Conservation (phyloP, 2,888 invertebrate species). For the Phrixothrix hirtus region DNA sequence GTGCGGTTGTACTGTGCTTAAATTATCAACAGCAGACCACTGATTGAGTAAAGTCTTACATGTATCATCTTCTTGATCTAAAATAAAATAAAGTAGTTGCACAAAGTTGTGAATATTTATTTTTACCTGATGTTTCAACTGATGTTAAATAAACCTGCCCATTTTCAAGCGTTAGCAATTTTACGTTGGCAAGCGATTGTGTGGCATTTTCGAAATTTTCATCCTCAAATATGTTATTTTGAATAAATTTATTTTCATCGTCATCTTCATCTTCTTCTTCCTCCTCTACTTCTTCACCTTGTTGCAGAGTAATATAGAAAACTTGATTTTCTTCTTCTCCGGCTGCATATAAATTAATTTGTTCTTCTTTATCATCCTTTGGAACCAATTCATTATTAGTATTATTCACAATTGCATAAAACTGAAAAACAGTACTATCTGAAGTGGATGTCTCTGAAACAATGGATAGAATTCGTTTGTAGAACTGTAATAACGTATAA, state of each 20-base stretch:
- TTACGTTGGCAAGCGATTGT: constrained; percentile 29
- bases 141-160: constrained; percentile 39
- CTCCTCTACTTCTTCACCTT: constrained; percentile 42
- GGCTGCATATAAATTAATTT: constrained; percentile 20
- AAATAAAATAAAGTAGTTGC: neutral
- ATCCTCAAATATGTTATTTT: constrained; percentile 11
- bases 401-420: constrained; percentile 40
- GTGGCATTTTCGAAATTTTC: constrained; percentile 1
- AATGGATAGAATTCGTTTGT: too few species aligned
- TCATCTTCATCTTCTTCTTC: constrained; percentile 46
- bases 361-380: constrained; percentile 10
- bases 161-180: constrained; percentile 38
- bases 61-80: neutral
- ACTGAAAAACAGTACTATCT: constrained; percentile 38
- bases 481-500: too few species aligned
- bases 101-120: constrained; percentile 1
- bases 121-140: constrained; percentile 6
- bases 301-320: constrained; percentile 22
- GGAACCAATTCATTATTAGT: neutral
- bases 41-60: neutral
- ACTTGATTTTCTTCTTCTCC: constrained; percentile 26
- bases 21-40: constrained; percentile 21
- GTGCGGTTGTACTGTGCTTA: constrained; percentile 26
- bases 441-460: constrained; percentile 16
- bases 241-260: constrained; percentile 40